Base-by-base conservation (phyloP, 1,140 invertebrate species). In the Diabrotica virgifera region DNA sequence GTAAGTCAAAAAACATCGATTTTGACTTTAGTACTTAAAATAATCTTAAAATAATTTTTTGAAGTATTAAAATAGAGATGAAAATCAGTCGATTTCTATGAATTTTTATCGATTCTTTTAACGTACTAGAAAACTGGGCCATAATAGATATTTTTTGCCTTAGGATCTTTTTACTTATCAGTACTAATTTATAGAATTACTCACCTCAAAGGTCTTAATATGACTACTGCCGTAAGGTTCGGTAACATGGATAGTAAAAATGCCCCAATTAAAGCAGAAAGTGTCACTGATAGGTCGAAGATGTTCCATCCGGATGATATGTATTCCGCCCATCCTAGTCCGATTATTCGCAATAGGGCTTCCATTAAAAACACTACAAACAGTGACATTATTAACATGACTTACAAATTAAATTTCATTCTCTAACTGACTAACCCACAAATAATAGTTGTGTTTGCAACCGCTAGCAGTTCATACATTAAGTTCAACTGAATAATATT, bases 251-350 rank as follows among this genome's bases (percentile, higher is more conserved):
- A 81, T 46, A 93, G 83, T 35, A 85, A 78, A 63, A 89, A 81
- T 0, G 89, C 85, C 7, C 90, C 90, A 52, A 87, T 76, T 6
- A 92, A 72, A 5, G 87, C 86, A 66, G 88, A 82, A 37, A 90
- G 68, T 2, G 90, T 91, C 5, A 92, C 90, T 37, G 85, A 80
- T 51, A 94, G 83, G 77, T 95, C 93, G 80, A 92, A 95, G 12
- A 90, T 82, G 79, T 96, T 95, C 94, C 94, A 96, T 9, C 91
- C 92, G 53, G 89, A 91, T 63, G 85, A 85, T 46, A 94, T 85
- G 74, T 95, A 95, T 66, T 85, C 83, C 9, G 74, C 72, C 54
- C 89, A 81, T 14, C 93, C 93, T 52, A 90, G 80, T 6, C 87
- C 91, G 67, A 92, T 80, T 52, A 93, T 85, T 74, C 92, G 90